Evolutionary conservation across 2,888 invertebrate genomes (phyloP), one percentile per base, ranked within the genome.

Genomic region (Papilio demoleus): DNA sequence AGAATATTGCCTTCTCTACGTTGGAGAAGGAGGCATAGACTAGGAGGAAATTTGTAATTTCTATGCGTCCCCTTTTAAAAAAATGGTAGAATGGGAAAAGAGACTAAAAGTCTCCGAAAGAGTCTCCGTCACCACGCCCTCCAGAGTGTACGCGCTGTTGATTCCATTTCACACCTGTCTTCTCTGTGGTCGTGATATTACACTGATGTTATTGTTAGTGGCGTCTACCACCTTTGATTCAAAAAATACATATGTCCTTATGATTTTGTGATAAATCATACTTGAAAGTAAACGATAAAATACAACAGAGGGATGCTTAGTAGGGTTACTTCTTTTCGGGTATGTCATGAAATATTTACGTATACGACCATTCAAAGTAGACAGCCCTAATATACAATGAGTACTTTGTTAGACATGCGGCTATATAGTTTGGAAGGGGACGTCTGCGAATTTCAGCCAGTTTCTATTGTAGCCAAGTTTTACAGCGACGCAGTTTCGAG

Each of bases 381-480:
- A 17, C 42, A 50, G 12, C 22, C 47, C 22, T 50, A 50, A 31
- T 14, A 24, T 1, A 50, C 47, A 22, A 11, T 11, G 22, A 14
- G 24, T 50, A 24, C 50, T 50, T 50, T 50, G 27, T 50, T 11
- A 24, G 50, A 50, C 50, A 12, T 42, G 42, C 11, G 38, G 42
- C 42, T 17, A 42, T 11, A 38, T 38, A 38, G 38, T 45, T 17
- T 17, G 19, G 42, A 19, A 19, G 19, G 42, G 42, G 42, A 45
- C 19, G 42, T 24, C 50, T 14, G 14, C 6, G 12, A 50, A 50
- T 47, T 47, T 47, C 47, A 50, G 27, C 50, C 19, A 50, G 27
- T 27, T 24, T 24, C 50, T 50, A 50, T 50, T 50, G 50, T 50
- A 6, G 11, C 6, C n/a, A 24, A 50, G 50, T 50, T 50, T 50